phyloP scores from a whole-genome alignment of 1,140 invertebrate genomes.

The Alviniconcha marisindica region DNA sequence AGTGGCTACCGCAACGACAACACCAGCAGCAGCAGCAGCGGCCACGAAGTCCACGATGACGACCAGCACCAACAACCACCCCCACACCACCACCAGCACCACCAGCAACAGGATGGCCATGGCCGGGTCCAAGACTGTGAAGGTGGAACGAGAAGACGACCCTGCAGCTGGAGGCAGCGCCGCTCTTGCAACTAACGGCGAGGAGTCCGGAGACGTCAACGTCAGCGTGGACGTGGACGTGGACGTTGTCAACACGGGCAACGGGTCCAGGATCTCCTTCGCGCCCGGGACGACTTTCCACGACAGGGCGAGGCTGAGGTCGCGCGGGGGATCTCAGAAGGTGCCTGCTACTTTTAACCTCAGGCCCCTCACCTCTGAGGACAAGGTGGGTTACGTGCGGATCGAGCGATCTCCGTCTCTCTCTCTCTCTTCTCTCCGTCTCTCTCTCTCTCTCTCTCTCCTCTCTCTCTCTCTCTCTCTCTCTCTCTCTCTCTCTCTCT shows the following conservation, averaged over 20 bases:
- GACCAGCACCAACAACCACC: too few species aligned
- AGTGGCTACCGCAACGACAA: background rate
- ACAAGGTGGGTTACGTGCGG: constrained; percentile 8
- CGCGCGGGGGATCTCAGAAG: background rate
- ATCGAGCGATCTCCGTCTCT: background rate
- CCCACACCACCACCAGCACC: too few species aligned
- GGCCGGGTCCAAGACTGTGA: too few species aligned
- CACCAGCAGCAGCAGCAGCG: background rate
- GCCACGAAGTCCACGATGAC: background rate
- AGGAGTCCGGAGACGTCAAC: background rate
- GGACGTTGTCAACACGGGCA: background rate
- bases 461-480: background rate
- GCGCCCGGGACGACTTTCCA: background rate
- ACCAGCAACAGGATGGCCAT: too few species aligned
- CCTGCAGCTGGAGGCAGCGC: too few species aligned
- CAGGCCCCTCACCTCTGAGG: background rate
- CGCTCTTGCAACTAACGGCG: background rate
- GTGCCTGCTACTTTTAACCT: background rate
- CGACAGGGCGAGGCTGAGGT: background rate
- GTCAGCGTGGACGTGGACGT: background rate
- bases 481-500: constrained; percentile 5
- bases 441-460: too few species aligned
- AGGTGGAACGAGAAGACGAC: too few species aligned
- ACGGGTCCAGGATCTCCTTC: constrained; percentile 1
- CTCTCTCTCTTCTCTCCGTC: background rate